A percentile compares a stretch with the other conserved stretches of the same genome.
These are phyloP conservation scores for Marmota monax DNA, from an alignment of 2,113 vertebrate species.

Conservation along the genomic window DNA sequence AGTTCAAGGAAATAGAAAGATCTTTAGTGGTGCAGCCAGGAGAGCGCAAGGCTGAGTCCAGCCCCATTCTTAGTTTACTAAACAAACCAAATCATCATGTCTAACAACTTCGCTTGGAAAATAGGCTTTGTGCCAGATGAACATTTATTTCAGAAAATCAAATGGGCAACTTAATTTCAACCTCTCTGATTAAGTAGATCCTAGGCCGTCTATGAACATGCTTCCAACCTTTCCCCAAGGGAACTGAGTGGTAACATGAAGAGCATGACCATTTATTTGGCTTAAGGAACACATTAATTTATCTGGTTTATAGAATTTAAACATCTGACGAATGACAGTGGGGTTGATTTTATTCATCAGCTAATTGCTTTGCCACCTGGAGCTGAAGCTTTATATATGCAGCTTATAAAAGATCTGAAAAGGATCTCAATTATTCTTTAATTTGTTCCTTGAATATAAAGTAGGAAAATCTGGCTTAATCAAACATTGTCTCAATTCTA, in stretches of 20 bases:
- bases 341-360: slow-evolving; percentile 98
- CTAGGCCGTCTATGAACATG: slow-evolving; percentile 78
- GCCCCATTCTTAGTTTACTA: slow-evolving; percentile 57
- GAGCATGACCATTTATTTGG: slow-evolving; percentile 95
- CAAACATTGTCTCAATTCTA: slow-evolving; percentile 95
- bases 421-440: slow-evolving; percentile 95
- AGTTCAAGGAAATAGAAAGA: not conserved
- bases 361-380: slow-evolving; percentile 98
- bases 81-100: slow-evolving; percentile 69
- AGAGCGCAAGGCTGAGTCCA: not conserved
- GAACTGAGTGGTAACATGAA: slow-evolving; percentile 89
- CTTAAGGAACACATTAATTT: slow-evolving; percentile 94
- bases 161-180: slow-evolving; percentile 85
- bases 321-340: slow-evolving; percentile 93
- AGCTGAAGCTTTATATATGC: slow-evolving; percentile 95
- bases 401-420: slow-evolving; percentile 95
- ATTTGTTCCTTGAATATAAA: slow-evolving; percentile 98
- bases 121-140: slow-evolving; percentile 71
- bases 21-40: not conserved
- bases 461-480: slow-evolving; percentile 97
- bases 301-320: slow-evolving; percentile 96
- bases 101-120: slow-evolving; percentile 67
- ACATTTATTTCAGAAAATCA: slow-evolving; percentile 83
- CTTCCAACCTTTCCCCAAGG: slow-evolving; percentile 85
- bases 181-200: slow-evolving; percentile 85